Evolutionary conservation across 1,140 invertebrate species (phyloP), one percentile per base, ranked within the genome.

Genomic region (Coenobita brevimanus): DNA sequence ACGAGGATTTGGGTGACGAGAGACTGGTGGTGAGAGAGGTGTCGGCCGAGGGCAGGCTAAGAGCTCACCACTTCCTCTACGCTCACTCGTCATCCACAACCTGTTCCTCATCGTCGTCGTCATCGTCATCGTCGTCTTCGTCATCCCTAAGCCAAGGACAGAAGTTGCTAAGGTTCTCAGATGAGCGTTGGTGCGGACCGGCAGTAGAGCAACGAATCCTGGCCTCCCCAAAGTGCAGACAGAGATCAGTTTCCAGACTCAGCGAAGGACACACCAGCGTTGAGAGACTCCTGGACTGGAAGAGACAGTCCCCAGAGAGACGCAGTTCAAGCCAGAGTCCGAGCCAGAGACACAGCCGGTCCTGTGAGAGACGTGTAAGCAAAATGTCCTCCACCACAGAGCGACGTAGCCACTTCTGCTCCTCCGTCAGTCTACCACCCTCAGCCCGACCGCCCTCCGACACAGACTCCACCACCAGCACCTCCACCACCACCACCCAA

Each of bases 351-450:
- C 76, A 80, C 84, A 76, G 33, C 8, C 71, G 43, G 30, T 54
- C 62, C 43, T 57, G n/a, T 1, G 64, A 79, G 6, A 69, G 64
- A 24, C n/a, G 60, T 6, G 6, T 6, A 10, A 43, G 64, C 15
- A 67, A 30, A 36, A 76, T n/a, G 27, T 1, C 10, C 8, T 76
- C 71, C 2, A 33, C 41, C 8, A 21, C 67, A n/a, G 54, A 85
- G 41, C 33, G 73, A 30, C 54, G 62, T 27, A 36, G 54, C 17
- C 60, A 79, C 60, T 57, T 80, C 38, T 87, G 62, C 33, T 36
- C 84, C 17, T 71, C 82, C 21, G n/a, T 76, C 82, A 85, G 82
- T 54, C 71, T 78, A 4, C 82, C 82, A 0, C 21, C 71, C 10
- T 50, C 60, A 1, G 8, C 71, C 0, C 38, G 60, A 8, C n/a